Percentiles rank a stretch among this genome's conserved stretches.
Conservation (phyloP, 2,113 vertebrate species). For the Trogon surrucura region DNA sequence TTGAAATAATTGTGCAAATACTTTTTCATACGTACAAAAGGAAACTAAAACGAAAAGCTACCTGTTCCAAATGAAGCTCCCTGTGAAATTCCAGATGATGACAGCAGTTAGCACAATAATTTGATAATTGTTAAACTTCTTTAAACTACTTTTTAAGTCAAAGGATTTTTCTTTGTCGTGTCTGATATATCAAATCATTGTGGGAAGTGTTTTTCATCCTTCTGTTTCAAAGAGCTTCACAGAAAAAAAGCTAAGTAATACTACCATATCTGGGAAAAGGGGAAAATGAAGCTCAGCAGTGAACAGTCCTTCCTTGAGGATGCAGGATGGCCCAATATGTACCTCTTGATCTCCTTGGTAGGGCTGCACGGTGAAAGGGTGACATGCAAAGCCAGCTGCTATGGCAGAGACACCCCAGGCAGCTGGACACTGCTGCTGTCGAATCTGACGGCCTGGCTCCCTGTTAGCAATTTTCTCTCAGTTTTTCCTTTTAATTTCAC, state of each 20-base stretch:
- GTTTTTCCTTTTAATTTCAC: neutral
- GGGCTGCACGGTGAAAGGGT: neutral
- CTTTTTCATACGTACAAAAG: neutral
- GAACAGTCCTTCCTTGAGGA: neutral
- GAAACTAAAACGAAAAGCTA: neutral
- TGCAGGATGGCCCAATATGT: neutral
- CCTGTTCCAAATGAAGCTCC: neutral
- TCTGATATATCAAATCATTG: neutral
- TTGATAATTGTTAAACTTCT: neutral
- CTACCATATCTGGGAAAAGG: neutral
- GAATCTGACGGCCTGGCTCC: neutral
- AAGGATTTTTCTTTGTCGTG: neutral
- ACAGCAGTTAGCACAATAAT: neutral
- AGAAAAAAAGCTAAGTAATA: neutral
- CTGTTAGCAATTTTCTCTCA: neutral
- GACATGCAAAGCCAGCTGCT: neutral
- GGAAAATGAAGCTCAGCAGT: neutral
- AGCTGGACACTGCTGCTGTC: neutral
- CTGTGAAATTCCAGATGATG: neutral
- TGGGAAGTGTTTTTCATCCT: neutral
- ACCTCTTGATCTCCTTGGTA: accelerated
- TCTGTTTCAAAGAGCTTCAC: neutral
- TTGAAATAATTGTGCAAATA: neutral
- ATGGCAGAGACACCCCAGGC: neutral
- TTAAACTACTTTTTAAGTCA: neutral